A percentile compares a stretch with the other conserved stretches of the same genome.
Conservation (phyloP, 2,888 invertebrate genomes). For the Pristionchus mayeri region DNA sequence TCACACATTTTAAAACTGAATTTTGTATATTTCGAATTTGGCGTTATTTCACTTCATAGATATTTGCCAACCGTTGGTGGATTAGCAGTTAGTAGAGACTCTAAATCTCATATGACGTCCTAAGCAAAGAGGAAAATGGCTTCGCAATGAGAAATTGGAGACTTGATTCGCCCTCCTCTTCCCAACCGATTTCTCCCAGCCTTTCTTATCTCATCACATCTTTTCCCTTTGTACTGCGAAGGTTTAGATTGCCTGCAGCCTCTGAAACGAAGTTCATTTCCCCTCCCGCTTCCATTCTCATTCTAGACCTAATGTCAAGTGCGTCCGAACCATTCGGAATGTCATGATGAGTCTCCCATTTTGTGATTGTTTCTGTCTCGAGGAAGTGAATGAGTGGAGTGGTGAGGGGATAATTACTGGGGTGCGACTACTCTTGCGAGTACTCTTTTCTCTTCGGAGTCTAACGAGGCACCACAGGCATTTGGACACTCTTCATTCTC, state of each 20-base stretch:
- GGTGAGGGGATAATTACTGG: constrained; percentile 1
- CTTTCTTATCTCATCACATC: background rate
- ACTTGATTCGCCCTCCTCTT: background rate
- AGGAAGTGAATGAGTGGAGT: background rate
- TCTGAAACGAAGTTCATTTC: background rate
- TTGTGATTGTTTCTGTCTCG: background rate
- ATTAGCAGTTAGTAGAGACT: background rate
- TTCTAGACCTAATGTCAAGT: background rate
- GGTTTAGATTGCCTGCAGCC: background rate
- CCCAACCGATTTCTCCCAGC: background rate
- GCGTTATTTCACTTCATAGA: no score
- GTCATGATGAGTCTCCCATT: background rate
- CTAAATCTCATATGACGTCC: background rate
- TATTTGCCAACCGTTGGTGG: no score
- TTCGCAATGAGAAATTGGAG: background rate
- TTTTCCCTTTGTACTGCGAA: background rate
- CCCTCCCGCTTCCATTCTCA: background rate
- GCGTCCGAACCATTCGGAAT: background rate
- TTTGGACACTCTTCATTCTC: background rate
- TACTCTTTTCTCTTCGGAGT: background rate
- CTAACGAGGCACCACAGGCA: background rate
- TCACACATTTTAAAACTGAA: background rate
- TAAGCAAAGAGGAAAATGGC: background rate
- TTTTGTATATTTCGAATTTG: background rate
- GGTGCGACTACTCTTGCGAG: background rate